Conservation (phyloP, 2,113 vertebrate species). For the Lepus americanus region DNA sequence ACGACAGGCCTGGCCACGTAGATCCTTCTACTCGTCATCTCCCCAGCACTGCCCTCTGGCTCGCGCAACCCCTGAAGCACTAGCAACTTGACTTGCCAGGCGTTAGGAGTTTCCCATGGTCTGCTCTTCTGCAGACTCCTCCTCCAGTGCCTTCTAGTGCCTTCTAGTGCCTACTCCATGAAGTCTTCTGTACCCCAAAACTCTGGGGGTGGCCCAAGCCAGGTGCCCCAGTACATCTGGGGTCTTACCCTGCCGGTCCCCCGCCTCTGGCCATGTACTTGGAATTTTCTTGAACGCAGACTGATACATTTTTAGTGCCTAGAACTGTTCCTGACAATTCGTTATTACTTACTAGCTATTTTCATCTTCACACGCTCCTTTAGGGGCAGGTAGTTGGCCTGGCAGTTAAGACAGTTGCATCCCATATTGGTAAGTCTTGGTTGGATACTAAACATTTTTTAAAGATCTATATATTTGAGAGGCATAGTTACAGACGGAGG, state of each 20-base stretch:
- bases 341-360: conserved; percentile 5
- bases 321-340: background rate
- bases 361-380: conserved; percentile 31
- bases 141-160: background rate
- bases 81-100: background rate
- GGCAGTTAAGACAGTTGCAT: too few species aligned
- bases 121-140: background rate
- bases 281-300: conserved; percentile 37
- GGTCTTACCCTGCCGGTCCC: background rate
- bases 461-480: too few species aligned
- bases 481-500: too few species aligned
- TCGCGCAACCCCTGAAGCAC: background rate
- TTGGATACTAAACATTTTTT: too few species aligned
- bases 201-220: background rate
- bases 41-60: background rate
- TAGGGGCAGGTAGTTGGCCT: too few species aligned
- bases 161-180: background rate
- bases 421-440: too few species aligned
- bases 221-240: background rate
- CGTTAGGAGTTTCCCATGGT: background rate
- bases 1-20: background rate
- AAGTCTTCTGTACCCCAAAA: background rate
- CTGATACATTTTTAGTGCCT: background rate
- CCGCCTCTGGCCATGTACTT: background rate
- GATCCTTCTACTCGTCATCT: conserved; percentile 55